Evolutionary conservation across 2,113 vertebrate species (phyloP).

Genomic region (Felis chaus): DNA sequence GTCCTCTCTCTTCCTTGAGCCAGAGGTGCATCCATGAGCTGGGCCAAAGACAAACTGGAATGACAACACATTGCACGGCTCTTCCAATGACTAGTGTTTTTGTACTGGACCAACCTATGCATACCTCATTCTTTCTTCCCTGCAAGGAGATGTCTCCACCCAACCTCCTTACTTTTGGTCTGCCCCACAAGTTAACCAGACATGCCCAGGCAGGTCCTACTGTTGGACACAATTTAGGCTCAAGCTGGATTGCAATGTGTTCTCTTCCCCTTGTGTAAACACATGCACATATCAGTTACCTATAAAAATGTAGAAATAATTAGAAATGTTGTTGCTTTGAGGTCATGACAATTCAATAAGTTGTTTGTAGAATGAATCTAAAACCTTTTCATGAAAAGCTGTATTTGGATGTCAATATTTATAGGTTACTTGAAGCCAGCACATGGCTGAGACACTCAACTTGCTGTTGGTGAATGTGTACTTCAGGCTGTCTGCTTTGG

Average conservation of each 20-base stretch:
- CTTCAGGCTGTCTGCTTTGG: background rate
- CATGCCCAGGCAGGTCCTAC: background rate
- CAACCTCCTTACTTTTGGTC: background rate
- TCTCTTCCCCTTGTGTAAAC: background rate
- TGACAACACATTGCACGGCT: background rate
- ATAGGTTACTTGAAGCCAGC: background rate
- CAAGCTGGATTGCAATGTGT: background rate
- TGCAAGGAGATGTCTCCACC: background rate
- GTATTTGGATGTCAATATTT: background rate
- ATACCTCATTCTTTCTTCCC: background rate
- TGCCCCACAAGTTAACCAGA: background rate
- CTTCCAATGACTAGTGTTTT: background rate
- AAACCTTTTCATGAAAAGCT: background rate
- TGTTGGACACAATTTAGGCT: background rate
- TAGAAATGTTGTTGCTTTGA: background rate
- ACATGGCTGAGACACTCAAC: background rate
- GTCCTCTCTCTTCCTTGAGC: background rate
- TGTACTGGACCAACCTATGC: background rate
- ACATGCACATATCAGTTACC: background rate
- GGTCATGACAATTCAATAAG: background rate
- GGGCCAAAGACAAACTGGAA: background rate
- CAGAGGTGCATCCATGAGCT: background rate
- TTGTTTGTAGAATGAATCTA: background rate
- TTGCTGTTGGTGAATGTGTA: background rate
- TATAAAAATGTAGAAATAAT: background rate